phyloP scores from a whole-genome alignment of 2,113 vertebrate species.

The Corythornis madagascariensis region DNA sequence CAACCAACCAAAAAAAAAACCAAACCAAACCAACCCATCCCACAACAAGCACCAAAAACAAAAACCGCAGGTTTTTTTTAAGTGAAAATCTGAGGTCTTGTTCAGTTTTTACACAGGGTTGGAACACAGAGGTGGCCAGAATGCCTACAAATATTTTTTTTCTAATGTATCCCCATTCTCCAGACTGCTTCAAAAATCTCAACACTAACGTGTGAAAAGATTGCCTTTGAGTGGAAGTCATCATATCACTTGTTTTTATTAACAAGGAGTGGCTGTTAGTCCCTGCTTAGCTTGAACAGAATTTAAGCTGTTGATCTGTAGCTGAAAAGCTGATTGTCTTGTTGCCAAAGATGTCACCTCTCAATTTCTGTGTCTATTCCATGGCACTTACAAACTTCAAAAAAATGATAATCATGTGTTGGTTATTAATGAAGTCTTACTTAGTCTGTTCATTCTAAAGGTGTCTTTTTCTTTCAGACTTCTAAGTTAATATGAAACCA shows the following conservation, averaged over 20 bases:
- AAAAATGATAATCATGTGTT: neutral
- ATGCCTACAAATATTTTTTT: rapidly evolving
- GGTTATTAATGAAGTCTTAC: neutral
- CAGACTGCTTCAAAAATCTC: neutral
- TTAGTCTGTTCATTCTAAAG: neutral
- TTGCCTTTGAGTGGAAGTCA: neutral
- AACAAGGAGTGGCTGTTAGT: neutral
- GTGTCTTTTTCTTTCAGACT: neutral
- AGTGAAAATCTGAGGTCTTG: neutral
- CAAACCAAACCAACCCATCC: too few relatives aligned
- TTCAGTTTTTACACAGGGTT: neutral
- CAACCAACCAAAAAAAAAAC: neutral
- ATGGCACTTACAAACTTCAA: neutral
- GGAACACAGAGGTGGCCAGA: neutral
- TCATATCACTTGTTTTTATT: neutral
- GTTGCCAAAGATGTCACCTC: neutral
- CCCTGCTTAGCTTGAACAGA: neutral
- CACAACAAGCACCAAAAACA: neutral
- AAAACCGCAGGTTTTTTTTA: neutral
- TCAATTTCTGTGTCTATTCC: neutral
- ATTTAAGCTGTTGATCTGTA: neutral
- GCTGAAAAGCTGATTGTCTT: neutral
- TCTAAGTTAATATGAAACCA: neutral
- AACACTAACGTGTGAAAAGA: neutral
- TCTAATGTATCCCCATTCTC: neutral